Percentiles rank a stretch among this genome's conserved stretches.
phyloP scores from a whole-genome alignment of 1,140 invertebrate genomes.

The Drosophila sucinea region DNA sequence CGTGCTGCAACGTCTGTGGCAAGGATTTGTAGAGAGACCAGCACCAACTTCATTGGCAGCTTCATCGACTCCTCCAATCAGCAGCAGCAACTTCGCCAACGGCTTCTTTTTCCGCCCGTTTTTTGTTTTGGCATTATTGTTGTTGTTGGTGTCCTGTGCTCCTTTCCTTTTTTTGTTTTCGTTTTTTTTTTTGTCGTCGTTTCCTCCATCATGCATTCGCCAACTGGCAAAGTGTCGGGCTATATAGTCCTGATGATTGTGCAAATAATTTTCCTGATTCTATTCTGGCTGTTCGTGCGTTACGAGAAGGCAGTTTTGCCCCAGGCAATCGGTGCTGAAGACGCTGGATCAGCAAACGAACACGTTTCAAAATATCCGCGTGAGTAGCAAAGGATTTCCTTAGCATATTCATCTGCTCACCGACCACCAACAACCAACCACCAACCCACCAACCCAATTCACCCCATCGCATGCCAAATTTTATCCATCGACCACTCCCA shows the following conservation, averaged over 20 bases:
- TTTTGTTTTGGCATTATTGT: constrained; percentile 23
- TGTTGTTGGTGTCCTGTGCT: constrained; percentile 1
- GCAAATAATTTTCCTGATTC: constrained; percentile 81
- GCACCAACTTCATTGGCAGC: constrained; percentile 5
- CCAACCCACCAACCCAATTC: background rate
- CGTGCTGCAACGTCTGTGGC: constrained; percentile 61
- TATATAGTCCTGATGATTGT: constrained; percentile 79
- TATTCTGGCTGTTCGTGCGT: constrained; percentile 82
- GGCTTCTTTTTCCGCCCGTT: constrained; percentile 5
- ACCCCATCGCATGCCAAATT: background rate
- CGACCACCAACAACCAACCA: background rate
- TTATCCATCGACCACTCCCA: background rate
- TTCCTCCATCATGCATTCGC: constrained; percentile 71
- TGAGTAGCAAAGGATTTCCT: constrained; percentile 72
- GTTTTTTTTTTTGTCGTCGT: constrained; percentile 19
- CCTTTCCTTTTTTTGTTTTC: background rate
- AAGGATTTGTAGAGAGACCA: constrained; percentile 54
- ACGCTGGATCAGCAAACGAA: constrained; percentile 71
- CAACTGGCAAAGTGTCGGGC: constrained; percentile 73
- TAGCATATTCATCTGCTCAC: background rate
- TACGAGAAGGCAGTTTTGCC: constrained; percentile 76
- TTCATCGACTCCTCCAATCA: constrained; percentile 51
- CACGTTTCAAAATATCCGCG: constrained; percentile 83
- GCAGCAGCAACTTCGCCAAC: constrained; percentile 25
- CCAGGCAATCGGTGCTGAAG: constrained; percentile 58